Conservation (phyloP, 2,797 vertebrate species). For the Notolepis coatsorum region DNA sequence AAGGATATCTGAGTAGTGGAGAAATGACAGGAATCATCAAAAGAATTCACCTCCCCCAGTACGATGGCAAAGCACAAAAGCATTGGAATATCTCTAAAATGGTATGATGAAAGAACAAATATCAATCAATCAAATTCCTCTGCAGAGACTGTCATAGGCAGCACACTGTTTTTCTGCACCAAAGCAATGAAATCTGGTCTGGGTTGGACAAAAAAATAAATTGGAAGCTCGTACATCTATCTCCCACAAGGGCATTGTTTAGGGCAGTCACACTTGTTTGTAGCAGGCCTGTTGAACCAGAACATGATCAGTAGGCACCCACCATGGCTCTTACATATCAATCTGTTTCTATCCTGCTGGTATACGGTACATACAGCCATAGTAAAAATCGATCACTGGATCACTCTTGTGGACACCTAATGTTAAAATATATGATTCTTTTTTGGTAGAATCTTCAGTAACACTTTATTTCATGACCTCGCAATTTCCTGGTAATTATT, state of each 20-base stretch:
- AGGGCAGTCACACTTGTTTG: constrained; percentile 35
- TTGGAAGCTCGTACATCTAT: constrained; percentile 8
- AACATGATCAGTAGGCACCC: constrained; percentile 21
- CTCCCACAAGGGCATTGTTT: constrained; percentile 45
- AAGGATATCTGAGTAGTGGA: not conserved
- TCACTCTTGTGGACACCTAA: too few species aligned
- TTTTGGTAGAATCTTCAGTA: too few species aligned
- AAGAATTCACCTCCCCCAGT: not conserved
- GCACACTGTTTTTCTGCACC: not conserved
- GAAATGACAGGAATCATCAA: not conserved
- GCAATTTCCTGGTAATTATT: too few species aligned
- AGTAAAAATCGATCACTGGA: too few species aligned
- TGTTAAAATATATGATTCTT: too few species aligned
- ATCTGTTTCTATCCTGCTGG: too few species aligned
- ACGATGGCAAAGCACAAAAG: constrained; percentile 2
- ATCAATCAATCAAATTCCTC: constrained; percentile 8
- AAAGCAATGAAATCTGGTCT: not conserved
- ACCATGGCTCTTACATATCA: too few species aligned
- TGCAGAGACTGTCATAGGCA: constrained; percentile 26
- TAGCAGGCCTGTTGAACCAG: constrained; percentile 35
- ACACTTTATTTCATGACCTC: too few species aligned
- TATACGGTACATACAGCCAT: too few species aligned
- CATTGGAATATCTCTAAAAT: too few species aligned
- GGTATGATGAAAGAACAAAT: constrained; percentile 7
- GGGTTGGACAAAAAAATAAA: too few species aligned